Percentiles rank a stretch among this genome's conserved stretches.
Conservation (phyloP, 2,888 invertebrate species). For the Lampropteryx suffumata region DNA sequence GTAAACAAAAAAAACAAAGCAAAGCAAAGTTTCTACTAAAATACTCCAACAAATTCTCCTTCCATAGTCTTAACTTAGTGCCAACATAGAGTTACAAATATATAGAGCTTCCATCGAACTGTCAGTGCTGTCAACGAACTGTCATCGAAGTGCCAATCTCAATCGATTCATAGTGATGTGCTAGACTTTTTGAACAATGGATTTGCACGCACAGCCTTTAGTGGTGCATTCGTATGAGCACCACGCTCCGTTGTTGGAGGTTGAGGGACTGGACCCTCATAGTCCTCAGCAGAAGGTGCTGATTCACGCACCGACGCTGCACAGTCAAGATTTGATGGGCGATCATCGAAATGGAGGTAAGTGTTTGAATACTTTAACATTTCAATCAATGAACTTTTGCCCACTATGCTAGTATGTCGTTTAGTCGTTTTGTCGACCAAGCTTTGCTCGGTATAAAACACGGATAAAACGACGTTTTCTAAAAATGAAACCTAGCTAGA, state of each 20-base stretch:
- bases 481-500: no score
- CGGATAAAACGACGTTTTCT: no score
- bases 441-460: no score
- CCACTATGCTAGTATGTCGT: no score
- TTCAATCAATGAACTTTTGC: no score
- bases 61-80: conserved; percentile 33
- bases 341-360: conserved; percentile 77
- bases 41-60: conserved; percentile 55
- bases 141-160: conserved; percentile 7
- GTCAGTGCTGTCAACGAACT: conserved; percentile 11
- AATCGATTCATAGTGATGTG: conserved; percentile 39
- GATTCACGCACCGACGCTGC: conserved; percentile 72
- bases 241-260: conserved; percentile 74
- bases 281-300: conserved; percentile 78
- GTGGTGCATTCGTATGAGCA: conserved; percentile 76
- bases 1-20: conserved; percentile 39
- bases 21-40: conserved; percentile 50
- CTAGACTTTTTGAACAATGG: conserved; percentile 52
- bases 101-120: conserved; percentile 25
- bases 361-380: conserved; percentile 24
- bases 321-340: conserved; percentile 70
- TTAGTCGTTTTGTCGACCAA: no score
- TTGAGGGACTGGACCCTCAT: conserved; percentile 74
- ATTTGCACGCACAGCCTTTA: conserved; percentile 73
- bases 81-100: conserved; percentile 21